phyloP scores from a whole-genome alignment of 2,797 vertebrate genomes.

The Dendrocincla tyrannina region DNA sequence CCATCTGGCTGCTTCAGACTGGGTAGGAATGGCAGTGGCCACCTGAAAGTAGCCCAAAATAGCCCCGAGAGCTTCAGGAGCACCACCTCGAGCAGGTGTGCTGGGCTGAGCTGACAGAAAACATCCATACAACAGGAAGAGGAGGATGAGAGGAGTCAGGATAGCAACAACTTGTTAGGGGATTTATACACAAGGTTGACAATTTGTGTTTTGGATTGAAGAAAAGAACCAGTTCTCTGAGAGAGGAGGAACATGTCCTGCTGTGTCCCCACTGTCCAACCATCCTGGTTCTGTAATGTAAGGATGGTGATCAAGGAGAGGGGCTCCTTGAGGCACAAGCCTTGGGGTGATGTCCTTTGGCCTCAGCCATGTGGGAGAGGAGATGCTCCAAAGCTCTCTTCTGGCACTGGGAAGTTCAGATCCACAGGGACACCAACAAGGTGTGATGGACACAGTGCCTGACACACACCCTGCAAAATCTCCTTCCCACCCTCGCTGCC shows the following conservation, averaged over 20 bases:
- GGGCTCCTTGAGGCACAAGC: background rate
- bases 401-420: background rate
- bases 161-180: background rate
- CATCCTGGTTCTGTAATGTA: background rate
- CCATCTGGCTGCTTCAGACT: background rate
- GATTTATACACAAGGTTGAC: accelerated
- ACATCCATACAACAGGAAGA: background rate
- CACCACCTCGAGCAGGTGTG: background rate
- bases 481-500: background rate
- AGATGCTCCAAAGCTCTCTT: background rate
- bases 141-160: background rate
- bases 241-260: background rate
- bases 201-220: background rate
- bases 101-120: background rate
- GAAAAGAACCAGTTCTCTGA: background rate
- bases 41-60: background rate
- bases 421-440: accelerated
- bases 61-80: background rate
- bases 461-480: background rate
- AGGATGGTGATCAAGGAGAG: background rate
- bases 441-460: accelerated
- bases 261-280: background rate
- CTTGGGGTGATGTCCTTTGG: background rate
- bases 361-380: background rate
- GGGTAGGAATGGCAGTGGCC: background rate